These are phyloP conservation scores for Artibeus jamaicensis DNA, from an alignment of 2,797 vertebrate genomes.

Conservation along the genomic window DNA sequence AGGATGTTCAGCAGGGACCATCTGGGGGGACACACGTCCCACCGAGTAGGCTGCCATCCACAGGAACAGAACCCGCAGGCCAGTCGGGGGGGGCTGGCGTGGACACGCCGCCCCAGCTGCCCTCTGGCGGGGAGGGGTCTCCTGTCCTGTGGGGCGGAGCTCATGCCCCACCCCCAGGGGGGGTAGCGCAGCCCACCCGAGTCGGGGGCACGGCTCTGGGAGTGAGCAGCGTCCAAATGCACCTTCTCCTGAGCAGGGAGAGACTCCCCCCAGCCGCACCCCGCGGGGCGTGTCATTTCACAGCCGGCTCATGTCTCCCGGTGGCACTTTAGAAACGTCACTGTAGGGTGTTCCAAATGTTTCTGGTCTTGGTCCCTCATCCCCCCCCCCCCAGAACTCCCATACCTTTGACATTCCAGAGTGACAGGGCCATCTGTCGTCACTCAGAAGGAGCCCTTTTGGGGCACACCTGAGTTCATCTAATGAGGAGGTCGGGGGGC, in stretches of 20 bases:
- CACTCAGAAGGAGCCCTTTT: background rate
- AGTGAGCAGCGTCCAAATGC: accelerated
- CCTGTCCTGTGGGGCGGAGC: background rate
- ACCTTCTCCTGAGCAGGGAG: background rate
- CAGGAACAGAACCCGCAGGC: too few species aligned
- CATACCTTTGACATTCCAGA: background rate
- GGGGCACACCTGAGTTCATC: background rate
- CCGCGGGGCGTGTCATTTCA: background rate
- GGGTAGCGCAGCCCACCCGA: accelerated
- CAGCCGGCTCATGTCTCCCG: background rate
- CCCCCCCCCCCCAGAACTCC: background rate
- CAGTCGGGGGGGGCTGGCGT: too few species aligned
- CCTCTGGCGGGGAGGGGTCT: background rate
- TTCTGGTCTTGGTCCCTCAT: background rate
- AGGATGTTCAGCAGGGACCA: accelerated
- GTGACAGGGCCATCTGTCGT: accelerated
- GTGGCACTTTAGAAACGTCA: background rate
- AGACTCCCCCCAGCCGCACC: background rate
- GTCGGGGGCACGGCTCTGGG: accelerated
- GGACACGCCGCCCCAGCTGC: accelerated
- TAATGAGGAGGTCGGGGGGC: background rate
- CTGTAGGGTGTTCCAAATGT: background rate
- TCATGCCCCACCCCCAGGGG: background rate
- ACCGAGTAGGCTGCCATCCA: background rate
- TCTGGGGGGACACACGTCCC: too few species aligned